Evolutionary conservation across 2,113 vertebrate genomes (phyloP).

Genomic region (Crotophaga sulcirostris): DNA sequence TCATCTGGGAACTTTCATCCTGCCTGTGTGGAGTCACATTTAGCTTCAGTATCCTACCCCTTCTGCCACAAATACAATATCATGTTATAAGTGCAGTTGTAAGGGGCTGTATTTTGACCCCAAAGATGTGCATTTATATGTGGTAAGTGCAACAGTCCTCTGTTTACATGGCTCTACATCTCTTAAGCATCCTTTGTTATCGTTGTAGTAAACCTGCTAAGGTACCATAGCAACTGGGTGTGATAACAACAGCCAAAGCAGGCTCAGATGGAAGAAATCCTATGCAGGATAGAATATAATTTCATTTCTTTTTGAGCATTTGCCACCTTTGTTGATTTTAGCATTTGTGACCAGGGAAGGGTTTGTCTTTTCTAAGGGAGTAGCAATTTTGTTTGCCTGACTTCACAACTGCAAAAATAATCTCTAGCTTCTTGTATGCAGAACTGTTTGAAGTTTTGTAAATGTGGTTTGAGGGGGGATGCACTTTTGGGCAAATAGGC

Average conservation of each 20-base stretch:
- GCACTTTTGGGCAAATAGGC: not conserved
- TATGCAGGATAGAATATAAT: not conserved
- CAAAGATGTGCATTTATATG: not conserved
- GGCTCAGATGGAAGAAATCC: not conserved
- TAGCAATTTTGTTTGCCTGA: not conserved
- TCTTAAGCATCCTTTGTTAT: not conserved
- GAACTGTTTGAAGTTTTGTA: not conserved
- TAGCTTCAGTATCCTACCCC: not conserved
- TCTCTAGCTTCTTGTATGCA: not conserved
- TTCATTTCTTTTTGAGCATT: not conserved
- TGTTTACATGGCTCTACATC: not conserved
- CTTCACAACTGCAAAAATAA: not conserved
- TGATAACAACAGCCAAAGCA: not conserved
- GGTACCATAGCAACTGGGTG: constrained; percentile 13
- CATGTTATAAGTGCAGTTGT: not conserved
- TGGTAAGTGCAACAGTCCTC: not conserved
- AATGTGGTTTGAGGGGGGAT: not conserved
- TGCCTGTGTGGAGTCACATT: not conserved
- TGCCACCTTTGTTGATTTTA: not conserved
- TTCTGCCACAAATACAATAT: not conserved
- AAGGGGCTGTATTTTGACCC: not conserved
- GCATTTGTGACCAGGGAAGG: not conserved
- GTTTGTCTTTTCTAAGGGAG: not conserved
- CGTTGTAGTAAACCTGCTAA: constrained; percentile 25
- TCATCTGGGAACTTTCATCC: not conserved